phyloP scores from a whole-genome alignment of 2,113 vertebrate genomes.

The Vulpes vulpes region DNA sequence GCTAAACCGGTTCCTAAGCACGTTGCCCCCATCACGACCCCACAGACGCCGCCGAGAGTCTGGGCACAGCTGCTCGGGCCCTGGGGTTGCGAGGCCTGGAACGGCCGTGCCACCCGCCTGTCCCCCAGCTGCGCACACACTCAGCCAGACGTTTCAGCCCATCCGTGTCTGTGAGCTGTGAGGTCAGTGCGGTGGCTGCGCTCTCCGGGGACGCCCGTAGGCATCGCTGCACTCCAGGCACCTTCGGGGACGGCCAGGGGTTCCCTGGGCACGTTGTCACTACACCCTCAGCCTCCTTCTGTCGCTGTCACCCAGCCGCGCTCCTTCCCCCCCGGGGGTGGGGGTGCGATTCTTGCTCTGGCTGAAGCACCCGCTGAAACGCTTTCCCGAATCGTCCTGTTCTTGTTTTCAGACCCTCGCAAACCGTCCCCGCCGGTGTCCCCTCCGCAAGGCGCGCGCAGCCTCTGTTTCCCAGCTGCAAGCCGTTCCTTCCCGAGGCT shows the following conservation, averaged over 20 bases:
- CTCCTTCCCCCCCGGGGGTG: too few species aligned
- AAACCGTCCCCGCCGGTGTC: constrained; percentile 47
- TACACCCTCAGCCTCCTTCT: background rate
- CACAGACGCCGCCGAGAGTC: too few species aligned
- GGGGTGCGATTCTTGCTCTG: constrained; percentile 61
- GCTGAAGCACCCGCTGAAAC: constrained; percentile 71
- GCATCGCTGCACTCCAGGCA: background rate
- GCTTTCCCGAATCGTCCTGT: constrained; percentile 67
- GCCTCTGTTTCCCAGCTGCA: constrained; percentile 67
- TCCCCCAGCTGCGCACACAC: background rate
- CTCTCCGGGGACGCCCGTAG: background rate
- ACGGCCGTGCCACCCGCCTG: too few species aligned
- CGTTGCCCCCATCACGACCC: too few species aligned
- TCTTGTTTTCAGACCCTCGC: constrained; percentile 77
- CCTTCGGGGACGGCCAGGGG: background rate
- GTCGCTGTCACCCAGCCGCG: background rate
- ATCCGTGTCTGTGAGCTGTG: background rate
- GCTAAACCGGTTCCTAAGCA: too few species aligned
- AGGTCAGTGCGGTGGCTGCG: background rate
- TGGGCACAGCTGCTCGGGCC: too few species aligned
- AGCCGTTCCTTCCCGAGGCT: constrained; percentile 23
- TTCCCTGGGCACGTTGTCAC: background rate
- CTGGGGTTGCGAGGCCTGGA: too few species aligned
- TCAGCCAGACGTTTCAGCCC: background rate
- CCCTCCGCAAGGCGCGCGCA: constrained; percentile 23